Base-by-base conservation (phyloP, 2,888 invertebrate genomes). In the Phytoseiulus persimilis region DNA sequence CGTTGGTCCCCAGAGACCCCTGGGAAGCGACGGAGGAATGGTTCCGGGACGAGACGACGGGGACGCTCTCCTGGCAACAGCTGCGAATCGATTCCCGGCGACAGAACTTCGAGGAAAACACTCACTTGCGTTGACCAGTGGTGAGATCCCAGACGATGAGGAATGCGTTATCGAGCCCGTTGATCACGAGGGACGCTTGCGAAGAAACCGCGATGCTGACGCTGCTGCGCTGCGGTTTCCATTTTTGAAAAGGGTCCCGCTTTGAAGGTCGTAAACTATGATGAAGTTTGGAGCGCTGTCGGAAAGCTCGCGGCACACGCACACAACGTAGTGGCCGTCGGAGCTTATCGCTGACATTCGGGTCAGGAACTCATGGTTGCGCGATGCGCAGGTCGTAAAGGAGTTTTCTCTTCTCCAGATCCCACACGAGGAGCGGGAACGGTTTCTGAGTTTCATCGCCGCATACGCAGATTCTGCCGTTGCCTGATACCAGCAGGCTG, bases 391-490 rank as follows among this genome's bases (percentile, higher is more conserved):
- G 94, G 93, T 97, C 97, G 92, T 97, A 96, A 32, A 96, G 94
- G 91, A 97, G 93, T 92, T 96, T 96, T 90, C 96, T 94, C 32
- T 96, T 96, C 83, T 95, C 94, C 91, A 97, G 94, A 92, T 96
- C 96, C 97, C 97, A 97, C 83, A 97, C 97, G 87, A 97, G 94
- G 91, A 97, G 93, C 0, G 96, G 96, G 93, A 96, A 97, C 31
- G 97, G 97, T 92, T 96, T 97, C 93, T 97, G 96, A 0, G 96
- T 96, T 93, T 97, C 97, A 93, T 97, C 97, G 11, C 97, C 97
- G 92, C 97, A 97, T 0, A 97, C 96, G 91, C 96, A 94, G 90
- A 96, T 95, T 92, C 96, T 95, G 92, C 97, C 97, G 93, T 97
- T 96, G 90, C 96, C 96, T 90, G 96, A 96, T 90, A 96, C 96